Conservation (phyloP, 2,113 vertebrate genomes). For the Phocoena sinus region DNA sequence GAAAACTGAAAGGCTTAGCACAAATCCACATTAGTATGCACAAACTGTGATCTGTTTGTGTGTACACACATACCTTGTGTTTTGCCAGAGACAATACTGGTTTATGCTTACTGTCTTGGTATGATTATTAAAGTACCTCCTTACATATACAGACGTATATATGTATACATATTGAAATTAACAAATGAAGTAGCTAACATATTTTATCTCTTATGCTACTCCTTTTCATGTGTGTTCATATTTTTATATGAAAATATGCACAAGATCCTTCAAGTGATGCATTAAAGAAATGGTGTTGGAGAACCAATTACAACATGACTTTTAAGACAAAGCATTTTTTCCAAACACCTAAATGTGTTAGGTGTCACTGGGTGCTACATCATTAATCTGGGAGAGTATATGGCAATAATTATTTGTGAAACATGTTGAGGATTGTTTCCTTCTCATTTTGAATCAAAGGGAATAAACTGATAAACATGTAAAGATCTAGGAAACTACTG, state of each 20-base stretch:
- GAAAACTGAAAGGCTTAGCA: background rate
- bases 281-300: background rate
- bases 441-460: background rate
- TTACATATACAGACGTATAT: background rate
- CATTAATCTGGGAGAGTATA: background rate
- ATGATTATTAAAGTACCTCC: background rate
- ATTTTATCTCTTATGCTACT: background rate
- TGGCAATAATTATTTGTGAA: background rate
- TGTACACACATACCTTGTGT: background rate
- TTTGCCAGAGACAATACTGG: background rate
- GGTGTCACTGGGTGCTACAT: background rate
- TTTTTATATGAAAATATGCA: background rate
- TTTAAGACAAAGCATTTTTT: background rate
- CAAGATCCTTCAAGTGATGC: background rate
- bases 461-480: background rate
- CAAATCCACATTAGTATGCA: background rate
- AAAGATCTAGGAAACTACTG: background rate
- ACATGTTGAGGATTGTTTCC: background rate
- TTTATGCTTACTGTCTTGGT: background rate
- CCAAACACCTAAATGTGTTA: background rate
- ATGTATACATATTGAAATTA: background rate
- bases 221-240: background rate
- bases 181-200: background rate
- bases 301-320: background rate
- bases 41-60: background rate